Percentiles rank a stretch among this genome's conserved stretches.
These are phyloP conservation scores for Harpagifer antarcticus DNA, from an alignment of 2,797 vertebrate genomes.

Conservation along the genomic window DNA sequence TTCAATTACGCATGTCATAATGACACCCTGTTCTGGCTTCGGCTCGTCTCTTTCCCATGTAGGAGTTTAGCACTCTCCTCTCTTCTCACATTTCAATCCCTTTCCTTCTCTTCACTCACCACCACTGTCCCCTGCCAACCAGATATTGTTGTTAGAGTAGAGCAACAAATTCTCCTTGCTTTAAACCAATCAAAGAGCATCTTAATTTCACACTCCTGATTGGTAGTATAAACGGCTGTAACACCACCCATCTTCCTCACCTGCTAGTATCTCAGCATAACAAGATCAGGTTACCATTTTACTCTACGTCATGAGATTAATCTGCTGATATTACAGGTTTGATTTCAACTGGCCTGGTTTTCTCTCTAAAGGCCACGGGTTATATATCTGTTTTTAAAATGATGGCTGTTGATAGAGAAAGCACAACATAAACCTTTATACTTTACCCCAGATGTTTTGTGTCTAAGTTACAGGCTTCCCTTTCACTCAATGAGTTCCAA, in stretches of 20 bases:
- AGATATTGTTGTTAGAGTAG: conserved; percentile 76
- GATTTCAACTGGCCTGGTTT: conserved; percentile 64
- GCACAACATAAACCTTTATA: conserved; percentile 49
- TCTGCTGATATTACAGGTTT: conserved; percentile 69
- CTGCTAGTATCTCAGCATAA: conserved; percentile 63
- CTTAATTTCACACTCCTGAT: conserved; percentile 63
- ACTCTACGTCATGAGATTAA: conserved; percentile 73
- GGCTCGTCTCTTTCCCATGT: conserved; percentile 41
- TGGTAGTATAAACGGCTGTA: conserved; percentile 60
- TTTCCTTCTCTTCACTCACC: conserved; percentile 62
- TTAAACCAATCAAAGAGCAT: conserved; percentile 70
- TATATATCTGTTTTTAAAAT: conserved; percentile 44
- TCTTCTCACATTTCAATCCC: conserved; percentile 47
- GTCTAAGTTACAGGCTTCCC: conserved; percentile 42
- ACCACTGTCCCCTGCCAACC: conserved; percentile 68
- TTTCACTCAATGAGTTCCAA: conserved; percentile 60
- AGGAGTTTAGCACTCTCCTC: conserved; percentile 45
- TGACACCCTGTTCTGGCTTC: conserved; percentile 70
- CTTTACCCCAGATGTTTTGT: conserved; percentile 45
- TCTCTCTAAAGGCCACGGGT: conserved; percentile 62
- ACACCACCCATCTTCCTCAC: conserved; percentile 59
- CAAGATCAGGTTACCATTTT: conserved; percentile 68
- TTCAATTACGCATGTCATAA: conserved; percentile 70
- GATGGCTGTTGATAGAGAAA: conserved; percentile 40
- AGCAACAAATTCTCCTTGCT: conserved; percentile 62